Conservation (phyloP, 1,140 invertebrate species). For the Atta texana region DNA sequence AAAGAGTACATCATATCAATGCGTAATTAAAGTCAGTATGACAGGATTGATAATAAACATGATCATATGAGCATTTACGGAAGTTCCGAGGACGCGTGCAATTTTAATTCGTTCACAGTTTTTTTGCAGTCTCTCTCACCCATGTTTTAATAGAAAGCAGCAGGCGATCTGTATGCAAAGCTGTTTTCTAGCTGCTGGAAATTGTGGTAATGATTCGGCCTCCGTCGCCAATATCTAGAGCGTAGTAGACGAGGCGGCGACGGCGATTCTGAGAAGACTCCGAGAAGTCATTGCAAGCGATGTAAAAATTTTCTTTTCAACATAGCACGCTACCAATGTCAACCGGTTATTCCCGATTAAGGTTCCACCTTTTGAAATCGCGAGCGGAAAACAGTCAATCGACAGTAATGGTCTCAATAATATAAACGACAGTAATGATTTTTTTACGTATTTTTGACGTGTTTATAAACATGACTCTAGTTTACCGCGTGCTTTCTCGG, state of each 20-base stretch:
- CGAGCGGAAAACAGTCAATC: background rate
- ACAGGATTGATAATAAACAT: background rate
- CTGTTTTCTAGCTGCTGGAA: conserved; percentile 63
- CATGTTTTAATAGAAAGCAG: conserved; percentile 61
- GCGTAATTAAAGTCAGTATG: background rate
- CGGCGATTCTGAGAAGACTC: background rate
- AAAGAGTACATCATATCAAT: background rate
- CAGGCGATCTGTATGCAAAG: conserved; percentile 63
- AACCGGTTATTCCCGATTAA: conserved; percentile 21
- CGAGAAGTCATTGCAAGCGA: conserved; percentile 8
- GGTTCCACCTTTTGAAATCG: background rate
- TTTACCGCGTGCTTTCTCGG: background rate
- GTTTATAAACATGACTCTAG: background rate
- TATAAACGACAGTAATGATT: background rate
- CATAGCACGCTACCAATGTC: conserved; percentile 1
- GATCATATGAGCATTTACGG: background rate
- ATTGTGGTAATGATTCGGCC: conserved; percentile 51
- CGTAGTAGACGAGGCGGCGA: conserved; percentile 53
- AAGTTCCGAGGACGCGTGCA: background rate
- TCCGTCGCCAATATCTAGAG: conserved; percentile 57
- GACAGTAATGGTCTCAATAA: background rate
- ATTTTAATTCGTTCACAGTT: conserved; percentile 3
- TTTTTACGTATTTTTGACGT: background rate
- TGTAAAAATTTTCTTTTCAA: conserved; percentile 24
- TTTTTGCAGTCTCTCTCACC: background rate